Percentiles rank a stretch among this genome's conserved stretches.
These are phyloP conservation scores for Drosophila sp. DNA, from an alignment of 1,140 invertebrate genomes.

Conservation along the genomic window DNA sequence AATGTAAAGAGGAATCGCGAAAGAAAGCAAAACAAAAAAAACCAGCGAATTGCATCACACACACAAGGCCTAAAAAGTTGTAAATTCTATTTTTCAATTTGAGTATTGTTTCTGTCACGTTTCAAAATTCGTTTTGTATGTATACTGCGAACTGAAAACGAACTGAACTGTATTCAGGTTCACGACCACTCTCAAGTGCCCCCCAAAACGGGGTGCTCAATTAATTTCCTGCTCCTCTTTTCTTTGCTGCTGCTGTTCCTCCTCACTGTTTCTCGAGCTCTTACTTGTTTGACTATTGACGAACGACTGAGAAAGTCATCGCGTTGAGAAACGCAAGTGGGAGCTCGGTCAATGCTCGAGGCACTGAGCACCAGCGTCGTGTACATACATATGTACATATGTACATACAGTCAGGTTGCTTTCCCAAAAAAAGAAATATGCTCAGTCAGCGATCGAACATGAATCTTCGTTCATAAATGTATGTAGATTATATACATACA, in stretches of 20 bases:
- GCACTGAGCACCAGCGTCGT: neutral
- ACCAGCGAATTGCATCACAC: constrained; percentile 50
- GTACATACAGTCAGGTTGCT: neutral
- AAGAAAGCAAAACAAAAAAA: constrained; percentile 43
- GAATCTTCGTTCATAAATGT: constrained; percentile 20
- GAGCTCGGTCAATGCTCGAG: constrained; percentile 41
- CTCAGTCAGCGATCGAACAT: constrained; percentile 45
- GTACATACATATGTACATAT: constrained; percentile 14
- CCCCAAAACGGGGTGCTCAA: constrained; percentile 31
- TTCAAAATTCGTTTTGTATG: constrained; percentile 6
- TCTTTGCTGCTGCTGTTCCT: neutral
- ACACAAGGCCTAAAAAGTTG: neutral
- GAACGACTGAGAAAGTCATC: constrained; percentile 53
- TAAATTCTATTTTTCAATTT: constrained; percentile 17
- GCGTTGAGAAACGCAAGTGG: constrained; percentile 31
- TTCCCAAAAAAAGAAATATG: constrained; percentile 11
- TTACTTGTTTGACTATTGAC: constrained; percentile 47
- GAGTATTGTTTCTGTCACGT: constrained; percentile 2
- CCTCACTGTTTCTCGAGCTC: constrained; percentile 22
- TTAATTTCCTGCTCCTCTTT: constrained; percentile 33
- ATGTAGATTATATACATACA: no score
- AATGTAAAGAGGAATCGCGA: constrained; percentile 31
- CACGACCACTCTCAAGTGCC: neutral
- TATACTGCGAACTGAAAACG: constrained; percentile 15
- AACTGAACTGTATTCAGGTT: constrained; percentile 27